Percentiles rank a stretch among this genome's conserved stretches.
Evolutionary conservation across 2,797 vertebrate genomes (phyloP).

Genomic region (Chelon auratus): DNA sequence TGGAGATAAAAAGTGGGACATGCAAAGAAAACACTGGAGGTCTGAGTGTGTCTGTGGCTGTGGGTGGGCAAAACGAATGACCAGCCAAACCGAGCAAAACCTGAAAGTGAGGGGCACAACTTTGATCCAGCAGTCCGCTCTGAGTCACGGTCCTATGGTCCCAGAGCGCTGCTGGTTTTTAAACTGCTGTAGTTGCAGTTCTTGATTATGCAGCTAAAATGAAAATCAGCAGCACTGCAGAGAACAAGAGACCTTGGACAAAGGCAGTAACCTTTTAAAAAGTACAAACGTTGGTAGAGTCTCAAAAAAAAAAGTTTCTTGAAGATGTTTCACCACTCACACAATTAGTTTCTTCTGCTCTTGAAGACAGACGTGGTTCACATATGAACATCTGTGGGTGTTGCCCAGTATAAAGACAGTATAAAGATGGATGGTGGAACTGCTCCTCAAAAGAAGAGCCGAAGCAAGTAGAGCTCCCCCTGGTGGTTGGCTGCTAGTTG

Average conservation of each 20-base stretch:
- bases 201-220: slow-evolving; percentile 1
- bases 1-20: slow-evolving; percentile 40
- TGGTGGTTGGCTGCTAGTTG: too few relatives aligned
- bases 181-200: neutral
- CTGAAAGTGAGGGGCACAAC: slow-evolving; percentile 4
- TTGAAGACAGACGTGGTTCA: too few relatives aligned
- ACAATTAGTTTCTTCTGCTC: too few relatives aligned
- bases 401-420: too few relatives aligned
- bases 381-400: too few relatives aligned
- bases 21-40: slow-evolving; percentile 18
- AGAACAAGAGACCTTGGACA: slow-evolving; percentile 9
- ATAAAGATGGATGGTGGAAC: too few relatives aligned
- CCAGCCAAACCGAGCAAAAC: slow-evolving; percentile 16
- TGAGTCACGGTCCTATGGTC: slow-evolving; percentile 22
- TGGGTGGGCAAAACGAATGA: slow-evolving; percentile 18
- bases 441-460: too few relatives aligned
- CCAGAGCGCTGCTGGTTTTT: neutral
- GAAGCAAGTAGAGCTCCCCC: too few relatives aligned
- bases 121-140: neutral
- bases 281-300: neutral
- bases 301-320: neutral
- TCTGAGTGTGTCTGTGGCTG: slow-evolving; percentile 2
- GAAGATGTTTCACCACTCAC: too few relatives aligned
- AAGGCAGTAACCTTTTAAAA: neutral
- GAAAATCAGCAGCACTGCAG: slow-evolving; percentile 12